Evolutionary conservation across 2,797 vertebrate species (phyloP).

Genomic region (Acestrorhynchus altus): DNA sequence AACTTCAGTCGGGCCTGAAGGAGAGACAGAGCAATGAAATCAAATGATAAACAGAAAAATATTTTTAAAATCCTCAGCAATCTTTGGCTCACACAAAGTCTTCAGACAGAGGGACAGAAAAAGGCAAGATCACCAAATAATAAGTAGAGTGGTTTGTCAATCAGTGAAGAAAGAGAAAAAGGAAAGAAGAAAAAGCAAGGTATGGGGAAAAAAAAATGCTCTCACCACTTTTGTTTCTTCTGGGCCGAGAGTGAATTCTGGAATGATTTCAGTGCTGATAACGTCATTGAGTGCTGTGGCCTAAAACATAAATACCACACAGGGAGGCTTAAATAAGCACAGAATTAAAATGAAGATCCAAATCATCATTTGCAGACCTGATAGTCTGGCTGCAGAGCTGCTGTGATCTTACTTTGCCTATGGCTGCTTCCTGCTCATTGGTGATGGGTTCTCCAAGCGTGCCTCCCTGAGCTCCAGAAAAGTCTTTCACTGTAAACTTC

Average conservation of each 20-base stretch:
- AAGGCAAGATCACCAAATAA: neutral
- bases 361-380: neutral
- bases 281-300: conserved; percentile 70
- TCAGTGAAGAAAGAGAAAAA: neutral
- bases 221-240: conserved; percentile 95
- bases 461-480: conserved; percentile 68
- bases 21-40: neutral
- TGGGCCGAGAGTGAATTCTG: conserved; percentile 87
- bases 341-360: neutral
- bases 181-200: neutral
- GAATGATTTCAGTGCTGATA: conserved; percentile 90
- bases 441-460: conserved; percentile 77
- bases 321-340: neutral
- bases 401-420: conserved; percentile 53
- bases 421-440: conserved; percentile 75
- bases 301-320: conserved; percentile 65
- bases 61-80: neutral
- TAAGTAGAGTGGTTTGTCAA: too few species aligned
- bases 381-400: neutral
- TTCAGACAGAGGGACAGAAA: neutral
- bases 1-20: conserved; percentile 91
- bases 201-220: conserved; percentile 10
- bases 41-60: neutral
- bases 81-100: too few species aligned
- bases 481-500: conserved; percentile 87